Base-by-base conservation (phyloP, 2,113 vertebrate genomes). In the Polypterus bichir region DNA sequence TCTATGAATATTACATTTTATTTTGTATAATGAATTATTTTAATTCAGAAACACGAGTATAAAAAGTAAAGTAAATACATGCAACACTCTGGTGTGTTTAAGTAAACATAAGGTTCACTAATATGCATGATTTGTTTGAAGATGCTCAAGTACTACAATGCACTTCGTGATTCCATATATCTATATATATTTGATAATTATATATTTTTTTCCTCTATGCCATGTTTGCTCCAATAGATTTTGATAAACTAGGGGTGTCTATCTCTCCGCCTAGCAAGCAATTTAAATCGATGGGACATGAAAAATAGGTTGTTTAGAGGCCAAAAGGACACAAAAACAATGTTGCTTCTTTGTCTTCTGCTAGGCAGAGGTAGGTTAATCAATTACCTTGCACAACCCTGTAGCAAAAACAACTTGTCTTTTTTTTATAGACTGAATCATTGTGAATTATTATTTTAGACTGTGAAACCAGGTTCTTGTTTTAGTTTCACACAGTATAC, bases 261-360 rank as follows among this genome's bases (percentile, higher is more conserved):
- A n/a, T 46, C 7, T 6, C 27, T 47, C 46, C 54, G 45, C 8
- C 48, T 10, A 8, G 10, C 47, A 55, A 5, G 5, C 55, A 44
- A 27, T 59, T 51, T 52, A 54, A 61, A 66, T 66, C 49, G 45
- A 62, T 66, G 45, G 27, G 46, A 61, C 48, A 54, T 48, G 54
- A 62, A 49, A 70, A 59, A 70, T 64, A 65, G 64, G 62, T 59
- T 59, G 53, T 59, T 67, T 65, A 48, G 63, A 49, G 60, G 54
- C 61, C 44, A 11, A 63, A 57, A 65, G 61, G 58, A 68, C 58
- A 48, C 44, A 10, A 8, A 9, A 53, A 59, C 61, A 59, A 46
- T 49, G 8, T 45, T 46, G 9, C 52, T 27, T 46, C 56, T 62
- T 63, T 64, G 63, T 59, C 57, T 47, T 54, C 58, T 47, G 49